Conservation (phyloP, 35 echinoderm and acorn worm genomes). For the Stichopus chloronotus region DNA sequence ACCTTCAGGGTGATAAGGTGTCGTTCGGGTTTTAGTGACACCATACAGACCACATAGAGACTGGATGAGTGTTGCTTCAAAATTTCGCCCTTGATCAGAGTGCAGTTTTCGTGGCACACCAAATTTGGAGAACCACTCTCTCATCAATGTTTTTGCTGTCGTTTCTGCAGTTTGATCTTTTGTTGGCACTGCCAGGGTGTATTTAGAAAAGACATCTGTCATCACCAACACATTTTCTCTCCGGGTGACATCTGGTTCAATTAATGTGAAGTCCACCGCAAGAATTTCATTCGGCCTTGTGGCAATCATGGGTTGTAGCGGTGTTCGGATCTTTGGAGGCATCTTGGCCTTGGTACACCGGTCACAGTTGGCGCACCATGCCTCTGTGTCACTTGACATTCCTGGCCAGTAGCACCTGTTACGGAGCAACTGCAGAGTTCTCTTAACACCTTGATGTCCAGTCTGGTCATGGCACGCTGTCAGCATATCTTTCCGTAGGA, state of each 20-base stretch:
- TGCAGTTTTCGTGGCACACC: too few species aligned
- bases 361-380: slow-evolving; percentile 55
- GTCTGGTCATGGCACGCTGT: neutral
- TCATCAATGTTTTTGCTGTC: too few species aligned
- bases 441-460: slow-evolving; percentile 51
- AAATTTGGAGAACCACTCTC: too few species aligned
- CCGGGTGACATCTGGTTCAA: neutral
- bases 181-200: too few species aligned
- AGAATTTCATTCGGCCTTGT: slow-evolving; percentile 38
- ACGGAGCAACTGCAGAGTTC: neutral
- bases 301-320: slow-evolving; percentile 13
- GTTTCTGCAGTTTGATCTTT: too few species aligned
- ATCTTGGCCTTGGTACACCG: slow-evolving; percentile 48
- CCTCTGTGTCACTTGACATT: neutral
- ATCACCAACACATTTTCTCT: too few species aligned
- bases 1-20: neutral
- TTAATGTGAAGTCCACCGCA: slow-evolving; percentile 34
- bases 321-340: slow-evolving; percentile 37
- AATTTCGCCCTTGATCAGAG: too few species aligned
- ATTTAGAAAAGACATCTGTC: too few species aligned
- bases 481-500: neutral
- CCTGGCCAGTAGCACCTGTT: slow-evolving; percentile 39
- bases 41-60: too few species aligned
- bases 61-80: too few species aligned
- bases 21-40: too few species aligned